Evolutionary conservation across 2,888 invertebrate genomes (phyloP), one percentile per base, ranked within the genome.

Genomic region (Emmelina monodactyla): DNA sequence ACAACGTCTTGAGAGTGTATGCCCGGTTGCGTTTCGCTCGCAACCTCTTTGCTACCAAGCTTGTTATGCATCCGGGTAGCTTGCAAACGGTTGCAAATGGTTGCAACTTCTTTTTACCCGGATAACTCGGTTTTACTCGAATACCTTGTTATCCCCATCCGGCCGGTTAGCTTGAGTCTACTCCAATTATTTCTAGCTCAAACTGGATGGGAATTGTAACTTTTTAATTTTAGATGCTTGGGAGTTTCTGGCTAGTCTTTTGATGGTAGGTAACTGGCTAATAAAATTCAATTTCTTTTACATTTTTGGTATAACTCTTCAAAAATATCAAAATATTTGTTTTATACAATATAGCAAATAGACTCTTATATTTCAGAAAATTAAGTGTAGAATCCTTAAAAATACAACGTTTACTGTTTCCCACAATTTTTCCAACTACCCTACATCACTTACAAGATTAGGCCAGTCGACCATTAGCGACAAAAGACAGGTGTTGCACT

Each of bases 401-500:
- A n/a, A n/a, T n/a, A n/a, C n/a, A n/a, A n/a, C n/a, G 53, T 47
- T 46, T 44, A 43, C 48, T 45, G 42, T 39, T 51, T 56, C 55
- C 14, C 33, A 33, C 38, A 33, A 35, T 53, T 55, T 51, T 55
- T 46, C 46, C 38, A 40, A 40, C 40, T 39, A 39, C 47, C 28
- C 40, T 31, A 37, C 29, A 34, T 41, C 38, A 39, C 51, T 42
- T 32, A 37, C 38, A 42, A 53, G 68, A 67, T 69, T 69, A 68
- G 47, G 53, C 42, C 47, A 40, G 48, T 46, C 48, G 51, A 76
- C 78, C 78, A 78, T 78, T 78, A 78, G 72, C 63, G 67, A 78
- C 76, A 78, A 78, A 78, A 59, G 72, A 65, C 78, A 78, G 78
- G 78, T 78, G 78, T 71, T 60, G 51, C 50, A 50, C 49, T 39